Evolutionary conservation across 2,797 vertebrate species (phyloP).

Genomic region (Prionace glauca): DNA sequence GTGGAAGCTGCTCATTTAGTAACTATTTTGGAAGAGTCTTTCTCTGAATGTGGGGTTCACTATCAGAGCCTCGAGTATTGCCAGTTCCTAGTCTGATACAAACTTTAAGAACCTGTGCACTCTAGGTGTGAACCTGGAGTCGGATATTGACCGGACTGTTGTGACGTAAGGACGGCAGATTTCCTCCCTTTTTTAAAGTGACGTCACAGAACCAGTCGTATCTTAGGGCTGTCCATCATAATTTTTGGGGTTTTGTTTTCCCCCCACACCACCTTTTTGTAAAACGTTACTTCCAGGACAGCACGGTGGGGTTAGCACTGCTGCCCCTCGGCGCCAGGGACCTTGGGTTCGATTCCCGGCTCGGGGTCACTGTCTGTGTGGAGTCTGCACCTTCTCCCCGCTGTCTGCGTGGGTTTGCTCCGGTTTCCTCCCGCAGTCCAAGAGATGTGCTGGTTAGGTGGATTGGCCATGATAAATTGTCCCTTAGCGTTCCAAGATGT

Average conservation of each 20-base stretch:
- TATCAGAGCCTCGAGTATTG: not conserved
- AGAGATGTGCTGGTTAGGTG: too few relatives aligned
- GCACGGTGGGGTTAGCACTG: too few relatives aligned
- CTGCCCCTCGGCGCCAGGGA: too few relatives aligned
- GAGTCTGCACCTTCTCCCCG: too few relatives aligned
- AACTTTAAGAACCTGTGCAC: not conserved
- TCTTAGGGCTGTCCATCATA: not conserved
- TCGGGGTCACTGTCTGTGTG: too few relatives aligned
- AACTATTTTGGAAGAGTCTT: not conserved
- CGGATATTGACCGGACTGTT: not conserved
- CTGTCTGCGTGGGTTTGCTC: too few relatives aligned
- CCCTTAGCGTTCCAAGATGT: too few relatives aligned
- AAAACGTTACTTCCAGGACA: not conserved
- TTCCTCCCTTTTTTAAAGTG: not conserved
- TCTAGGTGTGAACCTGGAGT: not conserved
- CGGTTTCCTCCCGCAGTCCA: too few relatives aligned
- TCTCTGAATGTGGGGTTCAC: not conserved
- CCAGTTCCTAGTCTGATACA: not conserved
- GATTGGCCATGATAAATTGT: too few relatives aligned
- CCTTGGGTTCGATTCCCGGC: too few relatives aligned
- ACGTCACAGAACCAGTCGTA: not conserved
- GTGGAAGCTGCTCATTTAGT: not conserved
- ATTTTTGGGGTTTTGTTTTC: too few relatives aligned
- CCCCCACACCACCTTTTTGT: not conserved
- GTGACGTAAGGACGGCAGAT: not conserved